Percentiles rank a stretch among this genome's conserved stretches.
Evolutionary conservation across 2,888 invertebrate species (phyloP).

Genomic region (Sphecodes monilicornis): DNA sequence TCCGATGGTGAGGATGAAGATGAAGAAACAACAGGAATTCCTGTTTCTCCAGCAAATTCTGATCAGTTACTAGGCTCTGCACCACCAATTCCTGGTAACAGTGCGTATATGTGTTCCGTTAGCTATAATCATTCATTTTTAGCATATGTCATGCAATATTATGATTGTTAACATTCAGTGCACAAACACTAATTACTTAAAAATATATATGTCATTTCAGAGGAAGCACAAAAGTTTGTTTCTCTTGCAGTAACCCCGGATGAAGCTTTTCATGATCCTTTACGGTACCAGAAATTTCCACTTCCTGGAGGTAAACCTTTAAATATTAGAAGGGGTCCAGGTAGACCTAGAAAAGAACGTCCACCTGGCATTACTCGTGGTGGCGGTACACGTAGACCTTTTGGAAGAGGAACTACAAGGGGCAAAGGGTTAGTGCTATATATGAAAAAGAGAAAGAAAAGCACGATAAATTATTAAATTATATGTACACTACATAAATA

Average conservation of each 20-base stretch:
- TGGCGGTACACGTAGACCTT: constrained; percentile 78
- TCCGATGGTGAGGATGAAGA: constrained; percentile 92
- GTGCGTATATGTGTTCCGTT: constrained; percentile 33
- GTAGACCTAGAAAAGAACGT: constrained; percentile 92
- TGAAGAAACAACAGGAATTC: constrained; percentile 86
- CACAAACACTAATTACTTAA: constrained; percentile 33
- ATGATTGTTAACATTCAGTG: constrained; percentile 50
- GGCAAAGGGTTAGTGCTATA: constrained; percentile 79
- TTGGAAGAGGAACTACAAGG: constrained; percentile 81
- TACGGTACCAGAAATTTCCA: constrained; percentile 86
- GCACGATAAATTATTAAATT: neutral
- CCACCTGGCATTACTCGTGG: constrained; percentile 84
- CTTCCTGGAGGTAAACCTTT: constrained; percentile 87
- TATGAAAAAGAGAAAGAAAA: neutral
- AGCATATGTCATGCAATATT: constrained; percentile 3
- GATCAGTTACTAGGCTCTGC: constrained; percentile 81
- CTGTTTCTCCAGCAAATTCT: constrained; percentile 85
- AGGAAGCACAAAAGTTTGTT: constrained; percentile 60
- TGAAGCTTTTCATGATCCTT: constrained; percentile 89
- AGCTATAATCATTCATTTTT: neutral
- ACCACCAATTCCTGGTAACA: constrained; percentile 79
- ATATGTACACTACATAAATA: neutral
- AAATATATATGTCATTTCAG: constrained; percentile 55
- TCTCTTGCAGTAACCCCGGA: constrained; percentile 85
- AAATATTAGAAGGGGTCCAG: constrained; percentile 90